Percentiles rank a stretch among this genome's conserved stretches.
Conservation (phyloP, 1,140 invertebrate genomes). For the Drosophila watanabei region DNA sequence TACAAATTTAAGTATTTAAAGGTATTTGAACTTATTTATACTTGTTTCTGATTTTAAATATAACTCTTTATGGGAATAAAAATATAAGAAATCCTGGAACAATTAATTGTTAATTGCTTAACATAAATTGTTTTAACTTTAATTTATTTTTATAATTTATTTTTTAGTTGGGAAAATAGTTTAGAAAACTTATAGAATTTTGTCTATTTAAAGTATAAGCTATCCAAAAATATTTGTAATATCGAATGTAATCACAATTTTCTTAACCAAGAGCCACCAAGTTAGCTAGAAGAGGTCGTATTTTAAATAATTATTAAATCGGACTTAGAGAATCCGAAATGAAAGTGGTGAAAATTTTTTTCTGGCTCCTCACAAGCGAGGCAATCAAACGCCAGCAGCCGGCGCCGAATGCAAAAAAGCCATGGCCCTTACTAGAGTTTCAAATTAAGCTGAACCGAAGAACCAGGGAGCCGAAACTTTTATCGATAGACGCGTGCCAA, state of each 20-base stretch:
- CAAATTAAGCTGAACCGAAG: slow-evolving; percentile 40
- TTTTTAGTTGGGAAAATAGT: not conserved
- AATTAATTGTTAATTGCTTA: not conserved
- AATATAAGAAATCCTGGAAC: not conserved
- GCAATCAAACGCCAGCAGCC: slow-evolving; percentile 63
- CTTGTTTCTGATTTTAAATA: not conserved
- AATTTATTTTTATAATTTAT: not conserved
- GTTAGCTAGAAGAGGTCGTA: not conserved
- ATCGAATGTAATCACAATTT: not conserved
- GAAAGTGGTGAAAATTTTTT: slow-evolving; percentile 43
- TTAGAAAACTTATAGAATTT: not conserved
- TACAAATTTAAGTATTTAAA: not conserved
- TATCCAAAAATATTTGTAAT: not conserved
- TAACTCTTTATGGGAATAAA: not conserved
- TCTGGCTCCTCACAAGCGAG: slow-evolving; percentile 35
- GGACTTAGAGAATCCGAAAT: slow-evolving; percentile 9
- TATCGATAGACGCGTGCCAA: slow-evolving; percentile 52
- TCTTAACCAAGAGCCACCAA: not conserved
- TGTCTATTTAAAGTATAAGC: not conserved
- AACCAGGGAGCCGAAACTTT: slow-evolving; percentile 31
- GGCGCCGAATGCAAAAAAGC: slow-evolving; percentile 37
- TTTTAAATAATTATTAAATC: slow-evolving; percentile 15
- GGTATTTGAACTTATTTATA: not conserved
- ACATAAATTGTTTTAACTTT: too few species aligned
- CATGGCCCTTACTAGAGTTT: slow-evolving; percentile 43